Conservation (phyloP, 2,797 vertebrate genomes). For the Alfaro cultratus region DNA sequence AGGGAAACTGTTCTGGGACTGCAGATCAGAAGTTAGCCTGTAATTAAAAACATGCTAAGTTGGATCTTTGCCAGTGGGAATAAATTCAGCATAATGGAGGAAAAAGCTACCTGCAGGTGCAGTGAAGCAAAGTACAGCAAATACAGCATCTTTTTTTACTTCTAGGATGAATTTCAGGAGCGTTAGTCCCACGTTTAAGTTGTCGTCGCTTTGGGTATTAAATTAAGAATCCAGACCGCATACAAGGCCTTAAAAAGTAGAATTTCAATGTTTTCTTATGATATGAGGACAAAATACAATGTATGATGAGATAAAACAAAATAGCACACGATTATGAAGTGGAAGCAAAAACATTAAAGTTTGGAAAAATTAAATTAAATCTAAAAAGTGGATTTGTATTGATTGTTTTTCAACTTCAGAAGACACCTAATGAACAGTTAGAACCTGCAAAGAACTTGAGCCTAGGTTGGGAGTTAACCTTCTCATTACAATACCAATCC, state of each 20-base stretch:
- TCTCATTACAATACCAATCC: background rate
- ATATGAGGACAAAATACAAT: background rate
- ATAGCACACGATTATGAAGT: background rate
- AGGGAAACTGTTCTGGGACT: conserved; percentile 37
- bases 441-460: background rate
- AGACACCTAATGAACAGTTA: background rate
- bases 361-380: background rate
- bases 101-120: conserved; percentile 45
- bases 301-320: background rate
- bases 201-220: conserved; percentile 1
- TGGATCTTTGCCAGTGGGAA: conserved; percentile 49
- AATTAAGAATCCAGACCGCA: conserved; percentile 24
- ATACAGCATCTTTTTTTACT: background rate
- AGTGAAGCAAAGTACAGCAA: conserved; percentile 30
- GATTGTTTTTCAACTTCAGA: background rate
- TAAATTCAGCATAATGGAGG: conserved; percentile 44
- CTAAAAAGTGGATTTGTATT: background rate
- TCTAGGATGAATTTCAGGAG: background rate
- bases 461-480: background rate
- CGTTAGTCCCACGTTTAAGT: conserved; percentile 7
- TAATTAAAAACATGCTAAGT: conserved; percentile 64
- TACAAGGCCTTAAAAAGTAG: background rate
- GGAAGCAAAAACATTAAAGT: background rate
- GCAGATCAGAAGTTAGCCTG: conserved; percentile 53
- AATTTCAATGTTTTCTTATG: background rate